phyloP scores from a whole-genome alignment of 2,888 invertebrate genomes.

The Netelia virgata region DNA sequence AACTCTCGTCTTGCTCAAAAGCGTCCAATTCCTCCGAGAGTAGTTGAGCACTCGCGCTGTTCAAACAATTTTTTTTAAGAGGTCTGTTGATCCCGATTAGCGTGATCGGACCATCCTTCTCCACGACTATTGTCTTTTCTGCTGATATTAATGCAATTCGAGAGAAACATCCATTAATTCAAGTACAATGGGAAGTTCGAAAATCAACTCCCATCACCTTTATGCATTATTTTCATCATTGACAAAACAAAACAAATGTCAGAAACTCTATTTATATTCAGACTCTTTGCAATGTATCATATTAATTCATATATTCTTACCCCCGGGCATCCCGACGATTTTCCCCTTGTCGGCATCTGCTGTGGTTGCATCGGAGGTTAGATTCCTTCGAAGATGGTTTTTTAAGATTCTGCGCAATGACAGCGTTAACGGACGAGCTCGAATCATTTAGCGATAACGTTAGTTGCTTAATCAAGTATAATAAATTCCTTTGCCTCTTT shows the following conservation, averaged over 20 bases:
- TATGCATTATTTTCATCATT: background rate
- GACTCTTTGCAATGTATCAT: background rate
- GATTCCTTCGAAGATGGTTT: conserved; percentile 51
- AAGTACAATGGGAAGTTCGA: too few species aligned
- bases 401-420: conserved; percentile 58
- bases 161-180: background rate
- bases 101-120: conserved; percentile 89
- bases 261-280: background rate
- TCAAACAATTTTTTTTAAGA: conserved; percentile 93
- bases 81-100: conserved; percentile 96
- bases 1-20: conserved; percentile 92
- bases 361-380: conserved; percentile 59
- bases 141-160: conserved; percentile 6
- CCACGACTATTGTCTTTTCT: conserved; percentile 84
- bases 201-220: too few species aligned
- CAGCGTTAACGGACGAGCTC: conserved; percentile 56
- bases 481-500: conserved; percentile 13
- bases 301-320: conserved; percentile 34
- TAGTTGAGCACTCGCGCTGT: conserved; percentile 89
- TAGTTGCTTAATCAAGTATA: background rate
- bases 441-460: conserved; percentile 62
- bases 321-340: conserved; percentile 44
- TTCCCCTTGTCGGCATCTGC: conserved; percentile 47
- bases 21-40: conserved; percentile 90
- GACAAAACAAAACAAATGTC: background rate